phyloP scores from a whole-genome alignment of 1,140 invertebrate genomes.

The Bicyclus anynana region DNA sequence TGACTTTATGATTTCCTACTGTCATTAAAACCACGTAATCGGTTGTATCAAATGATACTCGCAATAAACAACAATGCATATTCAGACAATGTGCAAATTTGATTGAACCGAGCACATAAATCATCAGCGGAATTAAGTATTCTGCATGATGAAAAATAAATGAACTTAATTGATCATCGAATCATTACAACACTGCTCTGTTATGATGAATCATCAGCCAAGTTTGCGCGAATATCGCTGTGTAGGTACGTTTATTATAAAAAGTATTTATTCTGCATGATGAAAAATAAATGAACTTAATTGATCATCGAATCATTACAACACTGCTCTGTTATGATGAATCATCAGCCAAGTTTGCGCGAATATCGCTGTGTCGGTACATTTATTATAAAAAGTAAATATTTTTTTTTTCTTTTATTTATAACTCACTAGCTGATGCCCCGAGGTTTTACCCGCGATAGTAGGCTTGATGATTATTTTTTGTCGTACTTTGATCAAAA shows the following conservation, averaged over 20 bases:
- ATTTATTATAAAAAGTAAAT: no score
- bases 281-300: slow-evolving; percentile 16
- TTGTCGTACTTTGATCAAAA: no score
- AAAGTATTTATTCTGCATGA: neutral
- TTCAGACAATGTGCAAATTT: slow-evolving; percentile 9
- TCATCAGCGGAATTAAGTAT: slow-evolving; percentile 11
- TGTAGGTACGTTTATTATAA: no score
- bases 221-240: neutral
- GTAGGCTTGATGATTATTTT: no score
- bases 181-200: neutral
- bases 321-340: neutral
- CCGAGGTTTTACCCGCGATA: no score
- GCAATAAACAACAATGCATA: slow-evolving; percentile 9
- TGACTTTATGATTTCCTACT: neutral
- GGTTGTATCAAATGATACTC: slow-evolving; percentile 2
- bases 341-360: neutral
- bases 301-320: neutral
- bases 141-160: slow-evolving; percentile 10
- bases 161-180: slow-evolving; percentile 8
- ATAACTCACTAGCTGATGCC: no score
- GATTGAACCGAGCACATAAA: slow-evolving; percentile 10
- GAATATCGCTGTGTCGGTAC: neutral
- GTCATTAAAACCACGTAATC: neutral
- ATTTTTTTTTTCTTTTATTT: no score
- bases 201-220: neutral